phyloP scores from a whole-genome alignment of 92 coral and sea anemone species.

The Pocillopora grandis region DNA sequence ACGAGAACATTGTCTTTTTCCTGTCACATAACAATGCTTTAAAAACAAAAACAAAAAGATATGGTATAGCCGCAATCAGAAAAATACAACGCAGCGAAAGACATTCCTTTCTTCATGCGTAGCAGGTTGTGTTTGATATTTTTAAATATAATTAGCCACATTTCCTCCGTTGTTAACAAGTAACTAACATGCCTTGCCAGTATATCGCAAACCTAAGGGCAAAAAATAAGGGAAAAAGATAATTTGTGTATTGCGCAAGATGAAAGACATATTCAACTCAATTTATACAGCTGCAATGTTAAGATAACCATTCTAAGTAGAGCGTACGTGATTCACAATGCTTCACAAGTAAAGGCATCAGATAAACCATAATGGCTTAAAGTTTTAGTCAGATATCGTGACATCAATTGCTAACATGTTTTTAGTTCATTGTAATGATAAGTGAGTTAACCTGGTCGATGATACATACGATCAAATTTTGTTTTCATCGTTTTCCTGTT shows the following conservation, averaged over 20 bases:
- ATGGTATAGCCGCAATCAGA: not conserved
- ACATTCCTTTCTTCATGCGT: not conserved
- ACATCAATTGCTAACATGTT: not conserved
- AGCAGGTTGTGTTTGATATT: too few relatives aligned
- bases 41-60: not conserved
- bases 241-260: conserved; percentile 4
- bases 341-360: not conserved
- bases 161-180: conserved; percentile 30
- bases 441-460: not conserved
- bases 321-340: not conserved
- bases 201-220: conserved; percentile 24
- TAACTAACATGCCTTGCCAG: not conserved
- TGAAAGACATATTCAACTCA: conserved; percentile 13
- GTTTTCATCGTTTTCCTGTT: too few relatives aligned
- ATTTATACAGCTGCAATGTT: conserved; percentile 24
- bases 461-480: not conserved
- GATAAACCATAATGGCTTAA: too few relatives aligned
- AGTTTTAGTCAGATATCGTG: not conserved
- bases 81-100: not conserved
- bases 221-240: not conserved
- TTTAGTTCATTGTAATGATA: not conserved
- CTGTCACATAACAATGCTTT: conserved; percentile 7
- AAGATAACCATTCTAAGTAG: conserved; percentile 20
- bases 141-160: conserved; percentile 13
- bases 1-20: not conserved